Percentiles rank a stretch among this genome's conserved stretches.
phyloP scores from a whole-genome alignment of 2,888 invertebrate genomes.

The Phlogophora meticulosa region DNA sequence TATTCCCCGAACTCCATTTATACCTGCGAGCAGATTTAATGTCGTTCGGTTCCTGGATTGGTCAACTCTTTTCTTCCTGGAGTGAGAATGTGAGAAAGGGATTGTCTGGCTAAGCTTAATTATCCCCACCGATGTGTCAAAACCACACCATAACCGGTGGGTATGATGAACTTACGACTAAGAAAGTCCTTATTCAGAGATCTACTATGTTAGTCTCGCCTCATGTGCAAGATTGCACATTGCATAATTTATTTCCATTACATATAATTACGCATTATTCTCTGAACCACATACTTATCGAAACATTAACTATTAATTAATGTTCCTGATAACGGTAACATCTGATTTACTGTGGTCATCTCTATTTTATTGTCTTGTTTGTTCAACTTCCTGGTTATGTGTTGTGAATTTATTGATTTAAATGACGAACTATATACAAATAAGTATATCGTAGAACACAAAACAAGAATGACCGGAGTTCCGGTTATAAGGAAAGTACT shows the following conservation, averaged over 20 bases:
- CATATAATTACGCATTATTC: background rate
- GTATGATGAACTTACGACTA: background rate
- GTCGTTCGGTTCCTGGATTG: background rate
- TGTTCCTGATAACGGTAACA: conserved; percentile 3
- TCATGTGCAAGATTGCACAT: background rate
- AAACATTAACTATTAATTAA: conserved; percentile 21
- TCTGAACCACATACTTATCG: background rate
- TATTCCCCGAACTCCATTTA: conserved; percentile 25
- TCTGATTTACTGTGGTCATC: conserved; percentile 4
- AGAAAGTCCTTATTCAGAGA: background rate
- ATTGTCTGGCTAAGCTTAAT: background rate
- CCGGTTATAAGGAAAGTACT: background rate
- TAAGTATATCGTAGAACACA: background rate
- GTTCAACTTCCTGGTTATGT: conserved; percentile 19
- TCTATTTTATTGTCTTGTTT: conserved; percentile 25
- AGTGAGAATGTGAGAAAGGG: no score
- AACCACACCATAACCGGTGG: background rate
- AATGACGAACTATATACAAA: background rate
- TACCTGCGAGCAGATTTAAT: background rate
- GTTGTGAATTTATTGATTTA: conserved; percentile 15
- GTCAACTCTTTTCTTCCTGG: background rate
- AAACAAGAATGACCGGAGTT: background rate
- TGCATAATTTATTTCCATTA: conserved; percentile 9
- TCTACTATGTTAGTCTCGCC: background rate
- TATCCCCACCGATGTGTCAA: background rate